Base-by-base conservation (phyloP, 2,797 vertebrate genomes). In the Clarias platycephalus region DNA sequence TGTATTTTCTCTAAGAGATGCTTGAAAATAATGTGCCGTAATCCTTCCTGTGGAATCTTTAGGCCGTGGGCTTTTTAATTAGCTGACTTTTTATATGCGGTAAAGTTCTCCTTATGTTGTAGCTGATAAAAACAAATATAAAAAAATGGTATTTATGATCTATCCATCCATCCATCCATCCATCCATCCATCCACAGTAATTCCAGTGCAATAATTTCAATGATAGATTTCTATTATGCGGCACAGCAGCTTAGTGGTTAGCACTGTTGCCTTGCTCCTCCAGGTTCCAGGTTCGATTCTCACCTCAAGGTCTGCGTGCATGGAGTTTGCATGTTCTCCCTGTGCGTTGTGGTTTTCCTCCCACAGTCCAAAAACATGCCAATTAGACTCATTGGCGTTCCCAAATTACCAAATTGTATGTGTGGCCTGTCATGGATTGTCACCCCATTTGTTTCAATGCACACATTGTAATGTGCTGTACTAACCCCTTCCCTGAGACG, bases 1-100 rank as follows among this genome's bases (percentile, higher is more conserved):
- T 89, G 60, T 62, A 82, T 86, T 53, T 87, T 85, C 62, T 81
- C 66, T 34, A 80, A 68, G 74, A 83, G 78, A 62, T 53, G 8
- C 64, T 72, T 37, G 28, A 40, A 78, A 84, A 31, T 22, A 76
- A 85, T 66, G 13, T 8, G 76, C 74, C 82, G 80, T 75, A 87
- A 76, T 72, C 40, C 62, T 80, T 66, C 13, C 28, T 62, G 40
- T 31, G 78, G n/a, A 80, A 80, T 53, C 12, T 13, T 53, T 53
- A 53, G 49, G 49, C 12, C 0, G 49, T 53, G 49, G 49, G 2
- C 49, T 53, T 53, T 53, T 16, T 37, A 2, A 24, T 24, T 40
- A 24, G 22, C 4, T 40, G 20, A 44, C 9, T 13, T 70, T 34
- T 40, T 70, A 40, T 5, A 44, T 68, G 20, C 6, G 37, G 4